Evolutionary conservation across 92 coral and sea anemone genomes (phyloP).

Genomic region (Epizoanthus fatuus): DNA sequence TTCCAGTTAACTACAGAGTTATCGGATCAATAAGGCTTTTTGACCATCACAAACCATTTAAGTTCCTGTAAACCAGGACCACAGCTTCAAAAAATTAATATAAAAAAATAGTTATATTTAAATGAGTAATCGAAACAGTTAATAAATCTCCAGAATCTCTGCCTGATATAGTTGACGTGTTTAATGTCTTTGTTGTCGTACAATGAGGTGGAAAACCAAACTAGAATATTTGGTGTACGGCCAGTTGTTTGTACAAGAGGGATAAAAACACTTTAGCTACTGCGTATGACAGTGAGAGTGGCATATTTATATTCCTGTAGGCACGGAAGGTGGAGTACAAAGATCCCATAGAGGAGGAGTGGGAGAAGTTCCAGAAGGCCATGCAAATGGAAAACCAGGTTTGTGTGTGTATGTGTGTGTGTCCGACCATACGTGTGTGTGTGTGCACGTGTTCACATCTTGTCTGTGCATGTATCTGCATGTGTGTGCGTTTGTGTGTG

Average conservation of each 20-base stretch:
- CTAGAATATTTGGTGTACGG: not conserved
- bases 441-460: not conserved
- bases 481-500: not conserved
- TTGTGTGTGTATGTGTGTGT: not conserved
- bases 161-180: too few relatives aligned
- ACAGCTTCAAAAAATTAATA: too few relatives aligned
- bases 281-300: not conserved
- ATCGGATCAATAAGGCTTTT: too few relatives aligned
- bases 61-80: too few relatives aligned
- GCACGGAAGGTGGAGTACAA: conserved; percentile 97
- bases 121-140: too few relatives aligned
- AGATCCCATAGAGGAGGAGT: conserved; percentile 93
- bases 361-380: conserved; percentile 98
- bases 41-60: too few relatives aligned
- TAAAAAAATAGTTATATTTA: too few relatives aligned
- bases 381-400: conserved; percentile 98
- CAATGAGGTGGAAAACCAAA: too few relatives aligned
- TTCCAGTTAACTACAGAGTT: too few relatives aligned
- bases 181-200: too few relatives aligned
- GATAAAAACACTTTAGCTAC: not conserved
- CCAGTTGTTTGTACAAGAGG: not conserved
- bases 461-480: not conserved
- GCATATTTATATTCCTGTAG: conserved; percentile 40
- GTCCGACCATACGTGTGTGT: not conserved
- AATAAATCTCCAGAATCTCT: too few relatives aligned